Evolutionary conservation across 2,113 vertebrate species (phyloP).

Genomic region (Caloenas nicobarica): DNA sequence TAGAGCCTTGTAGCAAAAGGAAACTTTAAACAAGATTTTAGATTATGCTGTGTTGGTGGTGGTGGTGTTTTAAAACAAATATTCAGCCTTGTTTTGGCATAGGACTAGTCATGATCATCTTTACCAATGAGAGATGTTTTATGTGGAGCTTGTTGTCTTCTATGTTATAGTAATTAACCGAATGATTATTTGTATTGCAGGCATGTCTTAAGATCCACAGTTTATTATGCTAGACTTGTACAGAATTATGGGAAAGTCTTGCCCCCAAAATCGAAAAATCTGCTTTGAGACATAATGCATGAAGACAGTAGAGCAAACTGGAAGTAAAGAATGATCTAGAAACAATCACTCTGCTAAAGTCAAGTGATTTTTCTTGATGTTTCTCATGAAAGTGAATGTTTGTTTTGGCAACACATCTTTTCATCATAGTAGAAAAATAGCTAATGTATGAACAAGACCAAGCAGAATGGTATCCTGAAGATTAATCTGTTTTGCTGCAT

Average conservation of each 20-base stretch:
- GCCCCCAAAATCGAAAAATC: background rate
- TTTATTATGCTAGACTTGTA: background rate
- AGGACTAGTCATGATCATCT: slow-evolving; percentile 15
- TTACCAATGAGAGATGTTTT: slow-evolving; percentile 14
- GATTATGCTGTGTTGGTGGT: background rate
- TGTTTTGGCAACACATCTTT: background rate
- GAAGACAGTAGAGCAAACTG: background rate
- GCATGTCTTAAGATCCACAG: background rate
- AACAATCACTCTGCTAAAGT: background rate
- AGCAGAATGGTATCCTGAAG: background rate
- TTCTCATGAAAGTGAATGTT: background rate
- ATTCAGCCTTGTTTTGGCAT: background rate
- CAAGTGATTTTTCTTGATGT: background rate
- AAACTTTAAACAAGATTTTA: background rate
- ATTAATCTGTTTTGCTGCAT: background rate
- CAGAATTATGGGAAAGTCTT: background rate
- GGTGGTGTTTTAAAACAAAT: background rate
- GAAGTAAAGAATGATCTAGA: background rate
- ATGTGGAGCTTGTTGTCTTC: background rate
- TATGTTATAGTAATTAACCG: background rate
- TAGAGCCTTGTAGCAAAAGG: background rate
- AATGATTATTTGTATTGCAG: background rate
- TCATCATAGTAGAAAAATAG: background rate
- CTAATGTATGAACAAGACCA: background rate
- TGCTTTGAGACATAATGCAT: background rate